Percentiles rank a stretch among this genome's conserved stretches.
Evolutionary conservation across 2,113 vertebrate species (phyloP).

Genomic region (Malurus elegans): DNA sequence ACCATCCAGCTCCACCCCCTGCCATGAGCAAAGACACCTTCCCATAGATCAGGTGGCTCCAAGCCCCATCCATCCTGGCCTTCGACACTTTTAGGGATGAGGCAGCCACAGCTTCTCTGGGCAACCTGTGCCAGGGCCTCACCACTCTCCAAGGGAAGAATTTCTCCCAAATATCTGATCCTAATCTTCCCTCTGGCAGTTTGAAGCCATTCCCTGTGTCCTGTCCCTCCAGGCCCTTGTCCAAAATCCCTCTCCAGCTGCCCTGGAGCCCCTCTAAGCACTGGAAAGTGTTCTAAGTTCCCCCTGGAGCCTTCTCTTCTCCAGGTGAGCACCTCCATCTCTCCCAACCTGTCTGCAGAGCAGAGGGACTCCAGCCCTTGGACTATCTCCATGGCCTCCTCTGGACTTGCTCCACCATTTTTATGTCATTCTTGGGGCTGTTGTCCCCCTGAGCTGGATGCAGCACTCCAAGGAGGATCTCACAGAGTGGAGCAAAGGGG

Average conservation of each 20-base stretch:
- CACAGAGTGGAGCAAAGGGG: not conserved
- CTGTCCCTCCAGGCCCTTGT: not conserved
- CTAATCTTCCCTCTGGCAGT: not conserved
- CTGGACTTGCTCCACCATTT: accelerated
- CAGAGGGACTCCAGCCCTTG: not conserved
- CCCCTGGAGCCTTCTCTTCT: accelerated
- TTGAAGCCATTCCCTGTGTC: not conserved
- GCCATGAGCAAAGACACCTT: accelerated
- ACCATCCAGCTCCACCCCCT: not conserved
- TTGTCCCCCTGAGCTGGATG: not conserved
- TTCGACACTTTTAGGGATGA: not conserved
- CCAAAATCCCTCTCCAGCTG: not conserved
- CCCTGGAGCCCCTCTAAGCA: not conserved
- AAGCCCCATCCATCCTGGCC: not conserved
- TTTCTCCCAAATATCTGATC: not conserved
- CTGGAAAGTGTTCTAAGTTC: not conserved
- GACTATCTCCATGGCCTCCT: accelerated
- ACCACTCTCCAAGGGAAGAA: accelerated
- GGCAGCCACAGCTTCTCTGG: not conserved
- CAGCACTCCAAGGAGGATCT: not conserved
- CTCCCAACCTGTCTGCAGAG: not conserved
- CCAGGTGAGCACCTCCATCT: not conserved
- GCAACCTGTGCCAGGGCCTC: not conserved
- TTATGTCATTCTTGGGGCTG: accelerated
- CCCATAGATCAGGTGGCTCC: not conserved